Percentiles rank a stretch among this genome's conserved stretches.
phyloP scores from a whole-genome alignment of 2,113 vertebrate genomes.

The Perca flavescens region DNA sequence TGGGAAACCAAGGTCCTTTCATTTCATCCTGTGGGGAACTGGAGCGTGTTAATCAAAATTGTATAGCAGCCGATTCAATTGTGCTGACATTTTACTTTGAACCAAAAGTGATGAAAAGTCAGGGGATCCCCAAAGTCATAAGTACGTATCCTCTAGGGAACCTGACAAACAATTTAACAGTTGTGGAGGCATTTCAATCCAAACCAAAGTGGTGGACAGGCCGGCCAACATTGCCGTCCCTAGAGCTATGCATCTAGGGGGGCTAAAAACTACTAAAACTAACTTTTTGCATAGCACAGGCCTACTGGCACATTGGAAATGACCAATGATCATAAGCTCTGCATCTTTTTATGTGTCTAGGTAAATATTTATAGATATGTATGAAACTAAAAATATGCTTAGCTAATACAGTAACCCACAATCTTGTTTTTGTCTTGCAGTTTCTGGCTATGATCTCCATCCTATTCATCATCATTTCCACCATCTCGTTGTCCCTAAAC shows the following conservation, averaged over 20 bases:
- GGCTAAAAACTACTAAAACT: neutral
- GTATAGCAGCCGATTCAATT: neutral
- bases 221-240: neutral
- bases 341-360: neutral
- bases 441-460: conserved; percentile 97
- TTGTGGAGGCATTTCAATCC: neutral
- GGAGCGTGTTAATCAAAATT: neutral
- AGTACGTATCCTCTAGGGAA: neutral
- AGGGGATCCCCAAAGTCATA: neutral
- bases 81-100: neutral
- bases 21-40: neutral
- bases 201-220: neutral
- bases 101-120: neutral
- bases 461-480: conserved; percentile 97
- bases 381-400: neutral
- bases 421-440: conserved; percentile 80
- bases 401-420: neutral
- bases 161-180: conserved; percentile 1
- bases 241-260: neutral
- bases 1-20: neutral
- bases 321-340: neutral
- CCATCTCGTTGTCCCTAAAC: conserved; percentile 97
- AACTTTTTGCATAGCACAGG: neutral
- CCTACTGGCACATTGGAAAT: neutral
- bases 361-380: neutral